Evolutionary conservation across 2,888 invertebrate genomes (phyloP), one percentile per base, ranked within the genome.

Genomic region (Pecten maximus): DNA sequence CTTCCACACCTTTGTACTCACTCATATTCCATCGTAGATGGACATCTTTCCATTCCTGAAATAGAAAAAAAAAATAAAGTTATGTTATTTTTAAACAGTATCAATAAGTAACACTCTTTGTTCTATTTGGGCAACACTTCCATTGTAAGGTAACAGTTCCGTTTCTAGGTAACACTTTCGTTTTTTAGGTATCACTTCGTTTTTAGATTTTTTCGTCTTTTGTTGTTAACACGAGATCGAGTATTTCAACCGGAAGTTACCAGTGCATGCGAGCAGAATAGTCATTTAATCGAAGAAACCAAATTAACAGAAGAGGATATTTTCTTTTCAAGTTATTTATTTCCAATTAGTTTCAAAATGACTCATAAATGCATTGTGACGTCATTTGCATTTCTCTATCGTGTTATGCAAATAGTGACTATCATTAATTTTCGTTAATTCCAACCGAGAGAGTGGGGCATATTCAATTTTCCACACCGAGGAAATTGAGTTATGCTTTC

Each of bases 41-140:
- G 40, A 94, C 94, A 90, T 96, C 96, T n/a, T 91, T 91, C 96
- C 96, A 96, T 39, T 93, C 91, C 96, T 96, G 93, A 40, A 94
- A 92, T 54, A 88, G 50, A 87, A 15, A 87, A 88, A 35, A 28
- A 40, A 44, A 90, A 74, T 74, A 35, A 74, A 50, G 40, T 40
- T 86, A 86, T 86, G 40, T 86, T 86, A 74, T 35, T 35, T 74
- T 35, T 74, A 28, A 35, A 23, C n/a, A 54, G 54, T 23, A 6
- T 28, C 12, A 35, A 74, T 28, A 74, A 12, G 8, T 35, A 28
- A 15, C 23, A 12, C 15, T 74, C 10, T 28, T 12, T 74, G 28
- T 74, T 28, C 35, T 74, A 10, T 35, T 74, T 74, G 23, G 74
- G 35, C 35, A 74, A 23, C 35, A n/a, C 54, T 44, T 44, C 44